A percentile compares a stretch with the other conserved stretches of the same genome.
Conservation (phyloP, 2,888 invertebrate species). For the Chloroclysta siterata region DNA sequence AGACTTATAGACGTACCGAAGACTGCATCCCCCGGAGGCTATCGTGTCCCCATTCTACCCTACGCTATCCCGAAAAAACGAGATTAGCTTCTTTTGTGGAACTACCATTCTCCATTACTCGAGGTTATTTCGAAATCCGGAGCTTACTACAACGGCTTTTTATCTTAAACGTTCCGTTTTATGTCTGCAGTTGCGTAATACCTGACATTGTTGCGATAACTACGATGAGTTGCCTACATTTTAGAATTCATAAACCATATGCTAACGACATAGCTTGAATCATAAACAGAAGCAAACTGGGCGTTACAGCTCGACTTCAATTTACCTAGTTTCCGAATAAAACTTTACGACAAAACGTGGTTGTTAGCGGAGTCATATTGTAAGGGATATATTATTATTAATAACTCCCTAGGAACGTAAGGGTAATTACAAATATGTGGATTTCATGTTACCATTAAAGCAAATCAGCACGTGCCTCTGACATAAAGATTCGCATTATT, state of each 20-base stretch:
- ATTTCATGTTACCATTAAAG: slow-evolving; percentile 75
- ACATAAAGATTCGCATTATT: slow-evolving; percentile 83
- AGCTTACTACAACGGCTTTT: slow-evolving; percentile 47
- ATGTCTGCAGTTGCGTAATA: slow-evolving; percentile 22
- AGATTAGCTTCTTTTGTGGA: slow-evolving; percentile 73
- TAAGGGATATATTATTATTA: slow-evolving; percentile 28
- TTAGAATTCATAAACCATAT: slow-evolving; percentile 68
- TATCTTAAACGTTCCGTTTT: slow-evolving; percentile 43
- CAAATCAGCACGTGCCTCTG: slow-evolving; percentile 78
- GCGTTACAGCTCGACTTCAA: slow-evolving; percentile 54
- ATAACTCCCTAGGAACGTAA: slow-evolving; percentile 50
- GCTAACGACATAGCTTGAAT: slow-evolving; percentile 57
- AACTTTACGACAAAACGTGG: slow-evolving; percentile 45
- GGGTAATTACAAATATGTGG: slow-evolving; percentile 75
- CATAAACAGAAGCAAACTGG: slow-evolving; percentile 58
- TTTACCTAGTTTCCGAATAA: slow-evolving; percentile 55
- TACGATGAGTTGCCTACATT: slow-evolving; percentile 51
- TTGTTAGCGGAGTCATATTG: slow-evolving; percentile 30
- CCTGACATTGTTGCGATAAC: slow-evolving; percentile 55
- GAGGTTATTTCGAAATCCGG: slow-evolving; percentile 49
- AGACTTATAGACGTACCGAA: slow-evolving; percentile 77
- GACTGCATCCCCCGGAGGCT: slow-evolving; percentile 70
- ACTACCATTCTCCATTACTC: slow-evolving; percentile 56
- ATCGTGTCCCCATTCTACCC: slow-evolving; percentile 64
- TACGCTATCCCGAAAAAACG: slow-evolving; percentile 64